These are phyloP conservation scores for Andrena bicolor DNA, from an alignment of 2,888 invertebrate species.

Conservation along the genomic window DNA sequence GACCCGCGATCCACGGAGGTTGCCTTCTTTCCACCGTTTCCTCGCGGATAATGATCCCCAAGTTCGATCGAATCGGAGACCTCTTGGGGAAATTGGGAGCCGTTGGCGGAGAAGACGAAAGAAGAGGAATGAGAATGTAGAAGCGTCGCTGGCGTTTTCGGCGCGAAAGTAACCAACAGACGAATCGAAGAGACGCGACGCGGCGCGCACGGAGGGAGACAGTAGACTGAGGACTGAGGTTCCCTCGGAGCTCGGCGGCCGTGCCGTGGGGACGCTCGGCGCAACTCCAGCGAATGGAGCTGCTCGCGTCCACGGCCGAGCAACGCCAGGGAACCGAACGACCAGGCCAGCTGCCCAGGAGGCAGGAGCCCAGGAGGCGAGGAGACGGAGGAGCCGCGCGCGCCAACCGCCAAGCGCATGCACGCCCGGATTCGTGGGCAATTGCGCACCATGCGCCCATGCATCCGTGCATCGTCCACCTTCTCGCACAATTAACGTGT, in stretches of 20 bases:
- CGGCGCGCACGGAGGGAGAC: slow-evolving; percentile 56
- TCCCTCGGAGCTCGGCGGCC: slow-evolving; percentile 36
- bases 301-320: slow-evolving; percentile 28
- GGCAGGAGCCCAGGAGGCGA: neutral
- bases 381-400: slow-evolving; percentile 1
- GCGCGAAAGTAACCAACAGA: neutral
- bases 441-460: slow-evolving; percentile 24
- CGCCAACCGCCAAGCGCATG: slow-evolving; percentile 13
- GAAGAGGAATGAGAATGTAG: neutral
- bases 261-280: slow-evolving; percentile 59
- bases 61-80: neutral
- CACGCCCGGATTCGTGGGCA: slow-evolving; percentile 36
- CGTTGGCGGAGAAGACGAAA: neutral
- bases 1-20: neutral
- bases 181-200: neutral
- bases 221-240: slow-evolving; percentile 74
- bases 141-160: neutral
- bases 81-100: neutral
- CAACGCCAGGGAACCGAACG: slow-evolving; percentile 4
- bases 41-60: neutral
- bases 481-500: slow-evolving; percentile 5
- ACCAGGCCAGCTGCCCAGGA: slow-evolving; percentile 1
- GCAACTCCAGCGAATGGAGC: slow-evolving; percentile 64
- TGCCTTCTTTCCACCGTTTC: neutral
- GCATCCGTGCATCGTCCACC: slow-evolving; percentile 13